Conservation (phyloP, 2,797 vertebrate species). For the Acanthurus lineatus region DNA sequence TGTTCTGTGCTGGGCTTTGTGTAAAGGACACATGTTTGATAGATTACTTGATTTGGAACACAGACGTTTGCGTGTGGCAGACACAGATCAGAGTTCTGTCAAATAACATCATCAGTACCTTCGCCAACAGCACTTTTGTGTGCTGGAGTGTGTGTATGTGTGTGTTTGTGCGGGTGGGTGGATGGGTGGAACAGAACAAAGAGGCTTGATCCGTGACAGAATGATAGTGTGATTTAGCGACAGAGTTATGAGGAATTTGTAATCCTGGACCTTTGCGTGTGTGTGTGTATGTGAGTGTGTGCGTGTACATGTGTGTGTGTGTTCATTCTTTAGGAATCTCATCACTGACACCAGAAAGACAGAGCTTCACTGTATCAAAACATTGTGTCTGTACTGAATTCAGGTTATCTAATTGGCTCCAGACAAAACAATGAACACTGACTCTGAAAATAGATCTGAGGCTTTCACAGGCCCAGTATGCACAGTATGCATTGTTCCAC, state of each 20-base stretch:
- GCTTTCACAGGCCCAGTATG: slow-evolving; percentile 20
- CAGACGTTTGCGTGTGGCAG: slow-evolving; percentile 74
- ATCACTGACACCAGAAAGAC: slow-evolving; percentile 64
- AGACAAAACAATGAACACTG: slow-evolving; percentile 43
- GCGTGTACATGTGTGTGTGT: slow-evolving; percentile 4
- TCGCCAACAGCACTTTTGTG: slow-evolving; percentile 58
- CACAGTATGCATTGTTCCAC: background rate
- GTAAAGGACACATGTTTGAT: slow-evolving; percentile 75
- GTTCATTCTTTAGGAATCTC: slow-evolving; percentile 62
- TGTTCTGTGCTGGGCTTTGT: slow-evolving; percentile 57
- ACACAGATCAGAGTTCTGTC: slow-evolving; percentile 71
- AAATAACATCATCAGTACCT: slow-evolving; percentile 71
- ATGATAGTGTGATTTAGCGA: slow-evolving; percentile 65
- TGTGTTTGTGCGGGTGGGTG: slow-evolving; percentile 34
- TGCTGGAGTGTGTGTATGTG: slow-evolving; percentile 35
- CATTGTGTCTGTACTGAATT: slow-evolving; percentile 49
- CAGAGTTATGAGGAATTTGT: slow-evolving; percentile 66
- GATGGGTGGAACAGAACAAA: slow-evolving; percentile 60
- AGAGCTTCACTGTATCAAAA: slow-evolving; percentile 48
- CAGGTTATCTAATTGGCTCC: slow-evolving; percentile 69
- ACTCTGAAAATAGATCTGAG: slow-evolving; percentile 66
- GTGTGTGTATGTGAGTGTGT: slow-evolving; percentile 9
- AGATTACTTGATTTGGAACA: slow-evolving; percentile 77
- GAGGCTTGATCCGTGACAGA: slow-evolving; percentile 64
- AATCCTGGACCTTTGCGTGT: slow-evolving; percentile 44